phyloP scores from a whole-genome alignment of 2,797 vertebrate species.

The Silurus lanzhouensis region DNA sequence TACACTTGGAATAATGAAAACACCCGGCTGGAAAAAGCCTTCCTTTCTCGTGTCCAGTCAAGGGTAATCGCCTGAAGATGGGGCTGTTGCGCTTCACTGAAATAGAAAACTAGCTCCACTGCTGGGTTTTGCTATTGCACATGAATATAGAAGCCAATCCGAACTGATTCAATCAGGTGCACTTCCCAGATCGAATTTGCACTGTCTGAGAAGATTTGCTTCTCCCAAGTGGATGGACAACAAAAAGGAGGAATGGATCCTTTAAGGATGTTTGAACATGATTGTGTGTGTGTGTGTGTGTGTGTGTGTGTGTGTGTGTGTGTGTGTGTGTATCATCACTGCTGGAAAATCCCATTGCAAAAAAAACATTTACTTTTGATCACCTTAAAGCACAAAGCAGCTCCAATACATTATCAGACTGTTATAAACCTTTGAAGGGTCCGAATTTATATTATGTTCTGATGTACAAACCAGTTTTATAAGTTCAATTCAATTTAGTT shows the following conservation, averaged over 20 bases:
- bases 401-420: not conserved
- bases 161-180: slow-evolving; percentile 32
- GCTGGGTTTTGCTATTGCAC: not conserved
- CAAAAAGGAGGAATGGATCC: slow-evolving; percentile 33
- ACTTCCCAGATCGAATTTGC: slow-evolving; percentile 41
- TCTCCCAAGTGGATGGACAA: slow-evolving; percentile 27
- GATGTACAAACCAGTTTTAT: not conserved
- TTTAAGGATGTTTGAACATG: slow-evolving; percentile 43
- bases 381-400: not conserved
- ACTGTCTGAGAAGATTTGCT: slow-evolving; percentile 41
- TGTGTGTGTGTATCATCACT: slow-evolving; percentile 26
- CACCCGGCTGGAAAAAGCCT: slow-evolving; percentile 1
- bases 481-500: too few relatives aligned
- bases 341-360: not conserved
- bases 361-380: slow-evolving; percentile 11
- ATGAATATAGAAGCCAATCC: slow-evolving; percentile 24
- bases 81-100: slow-evolving; percentile 50
- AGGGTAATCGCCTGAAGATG: slow-evolving; percentile 47
- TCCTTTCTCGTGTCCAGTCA: slow-evolving; percentile 9
- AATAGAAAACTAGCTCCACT: slow-evolving; percentile 4
- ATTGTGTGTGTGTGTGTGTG: slow-evolving; percentile 45
- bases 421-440: not conserved
- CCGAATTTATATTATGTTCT: not conserved
- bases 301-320: slow-evolving; percentile 37
- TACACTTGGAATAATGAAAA: slow-evolving; percentile 22